These are phyloP conservation scores for Bradysia coprophila DNA, from an alignment of 1,140 invertebrate species.

Conservation along the genomic window DNA sequence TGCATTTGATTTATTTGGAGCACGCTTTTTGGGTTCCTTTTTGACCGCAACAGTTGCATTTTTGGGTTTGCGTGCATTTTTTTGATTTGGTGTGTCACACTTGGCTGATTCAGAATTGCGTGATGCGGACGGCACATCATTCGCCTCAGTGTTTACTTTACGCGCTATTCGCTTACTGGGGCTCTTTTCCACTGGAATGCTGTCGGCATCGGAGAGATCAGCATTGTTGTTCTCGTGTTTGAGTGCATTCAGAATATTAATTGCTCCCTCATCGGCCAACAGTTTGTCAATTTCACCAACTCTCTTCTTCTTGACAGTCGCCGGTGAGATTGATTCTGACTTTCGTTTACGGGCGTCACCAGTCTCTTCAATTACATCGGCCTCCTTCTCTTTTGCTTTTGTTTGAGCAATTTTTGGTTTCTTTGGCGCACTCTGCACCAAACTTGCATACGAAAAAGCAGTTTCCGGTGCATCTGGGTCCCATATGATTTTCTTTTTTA, in stretches of 20 bases:
- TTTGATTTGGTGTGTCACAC: not conserved
- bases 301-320: conserved; percentile 28
- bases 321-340: not conserved
- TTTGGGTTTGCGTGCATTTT: conserved; percentile 17
- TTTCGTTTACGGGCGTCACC: not conserved
- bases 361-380: not conserved
- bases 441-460: conserved; percentile 19
- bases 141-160: conserved; percentile 2
- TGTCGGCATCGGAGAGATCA: conserved; percentile 6
- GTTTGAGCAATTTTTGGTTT: not conserved
- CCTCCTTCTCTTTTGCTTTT: not conserved
- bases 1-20: conserved; percentile 24
- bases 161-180: conserved; percentile 4
- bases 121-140: conserved; percentile 1
- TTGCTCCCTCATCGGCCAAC: conserved; percentile 66
- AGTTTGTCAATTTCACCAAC: conserved; percentile 53
- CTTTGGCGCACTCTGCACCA: conserved; percentile 1
- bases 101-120: not conserved
- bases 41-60: conserved; percentile 27
- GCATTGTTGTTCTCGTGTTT: conserved; percentile 31
- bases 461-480: conserved; percentile 42
- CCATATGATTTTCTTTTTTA: conserved; percentile 47
- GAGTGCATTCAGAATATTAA: conserved; percentile 64
- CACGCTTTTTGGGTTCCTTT: conserved; percentile 25
- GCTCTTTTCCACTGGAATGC: conserved; percentile 1